Evolutionary conservation across 2,888 invertebrate species (phyloP).

Genomic region (Hydropsyche betteni): DNA sequence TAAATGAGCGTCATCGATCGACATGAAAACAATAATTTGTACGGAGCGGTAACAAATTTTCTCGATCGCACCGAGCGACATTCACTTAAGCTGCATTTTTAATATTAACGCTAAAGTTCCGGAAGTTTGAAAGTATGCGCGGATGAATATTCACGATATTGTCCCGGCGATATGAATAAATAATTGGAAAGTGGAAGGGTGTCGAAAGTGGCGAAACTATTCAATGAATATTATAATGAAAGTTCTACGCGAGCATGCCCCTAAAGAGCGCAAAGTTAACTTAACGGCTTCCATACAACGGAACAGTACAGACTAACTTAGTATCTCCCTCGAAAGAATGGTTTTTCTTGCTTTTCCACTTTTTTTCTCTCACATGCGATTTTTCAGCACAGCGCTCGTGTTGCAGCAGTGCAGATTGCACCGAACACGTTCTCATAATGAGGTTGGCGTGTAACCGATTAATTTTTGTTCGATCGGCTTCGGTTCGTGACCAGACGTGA

Average conservation of each 20-base stretch:
- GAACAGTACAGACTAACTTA: background rate
- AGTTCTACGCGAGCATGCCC: slow-evolving; percentile 5
- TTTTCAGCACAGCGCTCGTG: slow-evolving; percentile 1
- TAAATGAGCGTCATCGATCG: slow-evolving; percentile 8
- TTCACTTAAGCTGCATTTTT: too few relatives aligned
- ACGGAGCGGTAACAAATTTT: too few relatives aligned
- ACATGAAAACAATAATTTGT: background rate
- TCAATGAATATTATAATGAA: slow-evolving; percentile 27
- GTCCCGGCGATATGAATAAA: too few relatives aligned
- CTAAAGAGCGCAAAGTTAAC: slow-evolving; percentile 9
- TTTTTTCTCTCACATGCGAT: background rate
- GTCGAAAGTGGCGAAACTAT: slow-evolving; percentile 16
- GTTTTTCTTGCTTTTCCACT: background rate
- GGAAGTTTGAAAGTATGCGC: too few relatives aligned
- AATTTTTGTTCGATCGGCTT: slow-evolving; percentile 37
- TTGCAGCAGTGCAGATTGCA: slow-evolving; percentile 3
- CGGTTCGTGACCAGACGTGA: slow-evolving; percentile 33
- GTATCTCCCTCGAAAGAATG: too few relatives aligned
- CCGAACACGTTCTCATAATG: slow-evolving; percentile 43
- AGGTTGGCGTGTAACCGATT: slow-evolving; percentile 38
- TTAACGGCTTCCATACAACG: slow-evolving; percentile 7
- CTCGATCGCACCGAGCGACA: too few relatives aligned
- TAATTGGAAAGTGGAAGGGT: background rate
- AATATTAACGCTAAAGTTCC: too few relatives aligned
- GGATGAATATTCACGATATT: too few relatives aligned